These are phyloP conservation scores for Watsonalla cultraria DNA, from an alignment of 2,888 invertebrate species.

Conservation along the genomic window DNA sequence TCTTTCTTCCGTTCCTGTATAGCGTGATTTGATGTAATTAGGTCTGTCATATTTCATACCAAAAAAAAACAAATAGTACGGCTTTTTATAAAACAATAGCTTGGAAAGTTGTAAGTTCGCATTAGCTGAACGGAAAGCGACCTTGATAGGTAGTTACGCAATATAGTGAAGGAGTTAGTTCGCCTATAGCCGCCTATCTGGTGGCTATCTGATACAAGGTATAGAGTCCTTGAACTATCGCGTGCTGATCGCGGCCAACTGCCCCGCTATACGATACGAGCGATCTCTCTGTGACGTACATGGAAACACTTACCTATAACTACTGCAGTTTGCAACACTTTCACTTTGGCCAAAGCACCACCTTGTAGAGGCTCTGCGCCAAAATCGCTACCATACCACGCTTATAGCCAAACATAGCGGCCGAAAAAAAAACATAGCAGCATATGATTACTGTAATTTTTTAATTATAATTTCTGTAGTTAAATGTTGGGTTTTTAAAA, in stretches of 20 bases:
- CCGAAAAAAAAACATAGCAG: too few species aligned
- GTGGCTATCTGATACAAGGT: constrained; percentile 19
- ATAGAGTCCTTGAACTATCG: constrained; percentile 63
- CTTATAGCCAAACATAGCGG: too few species aligned
- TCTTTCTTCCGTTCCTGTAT: too few species aligned
- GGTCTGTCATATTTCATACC: not conserved
- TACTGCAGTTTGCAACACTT: not conserved
- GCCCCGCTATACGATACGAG: constrained; percentile 10
- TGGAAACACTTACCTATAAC: not conserved
- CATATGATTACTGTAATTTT: too few species aligned
- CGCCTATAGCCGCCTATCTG: constrained; percentile 18
- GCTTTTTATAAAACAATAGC: not conserved
- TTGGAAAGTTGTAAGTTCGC: not conserved
- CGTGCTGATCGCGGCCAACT: constrained; percentile 48
- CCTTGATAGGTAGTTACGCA: constrained; percentile 27
- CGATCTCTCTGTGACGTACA: not conserved
- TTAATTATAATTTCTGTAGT: too few species aligned
- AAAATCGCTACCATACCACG: too few species aligned
- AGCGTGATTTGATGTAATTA: too few species aligned
- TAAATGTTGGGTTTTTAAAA: too few species aligned
- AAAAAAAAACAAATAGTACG: not conserved
- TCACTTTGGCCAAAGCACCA: not conserved
- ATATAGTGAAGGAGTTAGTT: constrained; percentile 28
- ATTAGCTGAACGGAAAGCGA: constrained; percentile 5
- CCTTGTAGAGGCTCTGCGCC: not conserved